Evolutionary conservation across 2,797 vertebrate genomes (phyloP), one percentile per base, ranked within the genome.

Genomic region (Cossypha heuglini): DNA sequence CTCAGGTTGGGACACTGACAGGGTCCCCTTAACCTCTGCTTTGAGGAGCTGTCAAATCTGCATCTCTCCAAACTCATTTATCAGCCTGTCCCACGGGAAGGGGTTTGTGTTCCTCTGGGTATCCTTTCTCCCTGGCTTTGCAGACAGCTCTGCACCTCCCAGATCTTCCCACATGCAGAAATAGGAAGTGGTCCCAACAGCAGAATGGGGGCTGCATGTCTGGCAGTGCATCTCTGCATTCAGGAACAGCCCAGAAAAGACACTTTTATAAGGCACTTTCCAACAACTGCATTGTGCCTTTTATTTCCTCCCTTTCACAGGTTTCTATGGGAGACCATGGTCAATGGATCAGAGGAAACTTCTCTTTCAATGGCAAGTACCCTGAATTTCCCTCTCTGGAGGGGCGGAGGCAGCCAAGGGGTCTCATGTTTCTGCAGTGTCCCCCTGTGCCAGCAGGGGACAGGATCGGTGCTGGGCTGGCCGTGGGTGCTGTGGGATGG

Each of bases 311-410:
- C 20, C 20, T n/a, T 83, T 22, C 81, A 3, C 90, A 99, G 98
- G 98, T 96, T 99, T 99, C 97, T 99, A 99, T 38, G 98, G 98
- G 45, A 98, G 98, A 59, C 98, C 98, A 0, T 99, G 98, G 98
- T 98, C 98, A 63, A 98, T 98, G 98, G 98, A 99, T 76, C 98
- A 99, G 95, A 98, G 98, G 88, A 98, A 97, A 94, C 98, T 98
- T 43, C 98, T 99, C 88, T 99, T 99, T 95, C 98, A 98, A 16
- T 99, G 98, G 98, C 98, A 96, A 98, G 98, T 97, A 85, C 35
- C 26, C 38, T 5, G 17, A 16, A 28, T 61, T 77, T 71, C 81
- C 59, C 40, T 43, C 37, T 80, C 40, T 31, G 51, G 43, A 63
- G 28, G 61, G n/a, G 35, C 1, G 0, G 33, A 3, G 46, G 25